These are phyloP conservation scores for Coelopa pilipes DNA, from an alignment of 2,888 invertebrate species.

Conservation along the genomic window DNA sequence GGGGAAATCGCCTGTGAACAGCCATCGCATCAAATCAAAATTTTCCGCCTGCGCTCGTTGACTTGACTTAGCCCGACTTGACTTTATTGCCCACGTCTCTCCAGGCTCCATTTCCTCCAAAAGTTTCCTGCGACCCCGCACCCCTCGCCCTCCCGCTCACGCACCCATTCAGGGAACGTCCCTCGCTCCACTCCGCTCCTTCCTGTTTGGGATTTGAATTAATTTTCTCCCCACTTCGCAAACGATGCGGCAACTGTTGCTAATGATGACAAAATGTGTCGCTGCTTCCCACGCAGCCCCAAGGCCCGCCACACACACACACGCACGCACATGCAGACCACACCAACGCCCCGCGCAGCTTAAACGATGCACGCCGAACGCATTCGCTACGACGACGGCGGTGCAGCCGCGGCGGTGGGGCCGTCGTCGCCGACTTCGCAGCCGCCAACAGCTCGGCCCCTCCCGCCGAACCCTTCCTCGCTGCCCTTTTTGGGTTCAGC, in stretches of 20 bases:
- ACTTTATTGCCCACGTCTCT: too few relatives aligned
- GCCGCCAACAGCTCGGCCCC: neutral
- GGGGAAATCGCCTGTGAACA: neutral
- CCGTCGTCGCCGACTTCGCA: neutral
- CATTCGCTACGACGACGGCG: neutral
- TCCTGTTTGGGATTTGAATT: conserved; percentile 31
- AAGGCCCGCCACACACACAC: neutral
- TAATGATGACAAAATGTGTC: conserved; percentile 63
- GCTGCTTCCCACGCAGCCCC: conserved; percentile 43
- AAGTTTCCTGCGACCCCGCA: too few relatives aligned
- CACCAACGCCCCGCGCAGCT: neutral
- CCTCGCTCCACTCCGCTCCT: neutral
- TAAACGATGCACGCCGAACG: conserved; percentile 14
- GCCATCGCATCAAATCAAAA: too few relatives aligned
- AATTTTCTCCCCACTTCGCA: conserved; percentile 27
- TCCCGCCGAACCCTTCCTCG: neutral
- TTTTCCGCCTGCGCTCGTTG: too few relatives aligned
- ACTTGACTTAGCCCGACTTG: too few relatives aligned
- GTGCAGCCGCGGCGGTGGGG: conserved; percentile 2
- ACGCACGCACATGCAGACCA: conserved; percentile 4
- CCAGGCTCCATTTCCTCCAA: too few relatives aligned
- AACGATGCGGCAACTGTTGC: conserved; percentile 38
- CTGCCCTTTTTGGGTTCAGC: conserved; percentile 31
- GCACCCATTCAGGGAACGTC: too few relatives aligned
- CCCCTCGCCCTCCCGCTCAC: too few relatives aligned